These are phyloP conservation scores for Eumacrocentrus americanus DNA, from an alignment of 2,888 invertebrate species.

Conservation along the genomic window DNA sequence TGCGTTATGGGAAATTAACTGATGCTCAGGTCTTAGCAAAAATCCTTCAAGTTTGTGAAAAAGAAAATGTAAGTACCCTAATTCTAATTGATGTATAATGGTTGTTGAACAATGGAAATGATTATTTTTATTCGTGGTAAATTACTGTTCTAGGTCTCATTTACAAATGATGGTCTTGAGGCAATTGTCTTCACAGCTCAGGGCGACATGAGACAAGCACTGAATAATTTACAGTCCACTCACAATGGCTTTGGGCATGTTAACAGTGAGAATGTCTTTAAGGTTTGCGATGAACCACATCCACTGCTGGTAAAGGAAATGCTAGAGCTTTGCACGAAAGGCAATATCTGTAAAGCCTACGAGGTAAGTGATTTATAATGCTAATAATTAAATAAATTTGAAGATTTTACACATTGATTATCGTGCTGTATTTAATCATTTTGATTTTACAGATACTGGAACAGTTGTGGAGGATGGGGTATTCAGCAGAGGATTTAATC, in stretches of 20 bases:
- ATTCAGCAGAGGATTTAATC: slow-evolving; percentile 96
- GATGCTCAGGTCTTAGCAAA: slow-evolving; percentile 91
- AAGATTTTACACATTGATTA: too few relatives aligned
- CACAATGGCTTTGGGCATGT: slow-evolving; percentile 91
- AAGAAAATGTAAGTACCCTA: slow-evolving; percentile 74
- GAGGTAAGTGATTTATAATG: slow-evolving; percentile 64
- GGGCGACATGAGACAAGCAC: slow-evolving; percentile 96
- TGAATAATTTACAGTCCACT: slow-evolving; percentile 97
- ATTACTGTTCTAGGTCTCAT: slow-evolving; percentile 67
- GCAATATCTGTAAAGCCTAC: slow-evolving; percentile 85
- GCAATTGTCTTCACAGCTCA: slow-evolving; percentile 98
- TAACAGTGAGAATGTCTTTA: slow-evolving; percentile 94
- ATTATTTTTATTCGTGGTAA: not conserved
- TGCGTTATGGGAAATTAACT: slow-evolving; percentile 87
- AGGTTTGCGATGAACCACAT: slow-evolving; percentile 99
- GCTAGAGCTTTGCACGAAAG: slow-evolving; percentile 81
- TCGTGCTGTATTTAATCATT: not conserved
- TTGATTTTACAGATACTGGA: slow-evolving; percentile 70
- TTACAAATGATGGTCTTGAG: slow-evolving; percentile 91
- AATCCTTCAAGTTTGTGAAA: slow-evolving; percentile 75
- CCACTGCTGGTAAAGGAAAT: slow-evolving; percentile 91
- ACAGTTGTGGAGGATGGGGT: slow-evolving; percentile 91
- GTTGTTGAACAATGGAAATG: not conserved
- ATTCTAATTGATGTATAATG: not conserved
- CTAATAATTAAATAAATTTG: too few relatives aligned